Conservation (phyloP, 2,797 vertebrate species). For the Alectoris magna region DNA sequence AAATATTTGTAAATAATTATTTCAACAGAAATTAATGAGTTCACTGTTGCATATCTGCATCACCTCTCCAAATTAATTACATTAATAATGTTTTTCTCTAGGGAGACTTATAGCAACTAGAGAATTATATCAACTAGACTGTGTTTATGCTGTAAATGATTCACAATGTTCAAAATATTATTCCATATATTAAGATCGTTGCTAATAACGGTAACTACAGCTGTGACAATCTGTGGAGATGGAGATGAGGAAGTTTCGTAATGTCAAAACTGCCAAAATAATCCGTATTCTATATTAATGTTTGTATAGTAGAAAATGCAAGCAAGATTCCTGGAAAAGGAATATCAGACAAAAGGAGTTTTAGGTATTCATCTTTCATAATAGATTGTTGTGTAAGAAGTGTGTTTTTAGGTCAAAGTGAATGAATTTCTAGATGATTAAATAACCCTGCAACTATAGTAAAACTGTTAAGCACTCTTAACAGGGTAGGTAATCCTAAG, state of each 20-base stretch:
- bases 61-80: constrained; percentile 76
- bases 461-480: neutral
- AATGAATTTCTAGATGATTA: neutral
- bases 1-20: constrained; percentile 79
- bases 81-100: constrained; percentile 70
- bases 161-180: neutral
- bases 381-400: neutral
- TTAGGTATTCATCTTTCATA: neutral
- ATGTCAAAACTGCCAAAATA: neutral
- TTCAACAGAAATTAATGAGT: constrained; percentile 74
- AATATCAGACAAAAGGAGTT: neutral
- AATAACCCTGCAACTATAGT: neutral
- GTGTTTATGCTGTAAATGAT: neutral
- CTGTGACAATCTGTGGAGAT: neutral
- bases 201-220: neutral
- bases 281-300: neutral
- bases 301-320: neutral
- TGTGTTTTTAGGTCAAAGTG: neutral
- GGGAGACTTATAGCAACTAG: constrained; percentile 27
- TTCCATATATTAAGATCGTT: constrained; percentile 27
- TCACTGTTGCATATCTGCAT: constrained; percentile 73
- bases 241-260: neutral
- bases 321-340: neutral
- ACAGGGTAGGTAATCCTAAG: neutral
- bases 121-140: constrained; percentile 47